A percentile compares a stretch with the other conserved stretches of the same genome.
Evolutionary conservation across 2,113 vertebrate species (phyloP).

Genomic region (Psephotus haematonotus): DNA sequence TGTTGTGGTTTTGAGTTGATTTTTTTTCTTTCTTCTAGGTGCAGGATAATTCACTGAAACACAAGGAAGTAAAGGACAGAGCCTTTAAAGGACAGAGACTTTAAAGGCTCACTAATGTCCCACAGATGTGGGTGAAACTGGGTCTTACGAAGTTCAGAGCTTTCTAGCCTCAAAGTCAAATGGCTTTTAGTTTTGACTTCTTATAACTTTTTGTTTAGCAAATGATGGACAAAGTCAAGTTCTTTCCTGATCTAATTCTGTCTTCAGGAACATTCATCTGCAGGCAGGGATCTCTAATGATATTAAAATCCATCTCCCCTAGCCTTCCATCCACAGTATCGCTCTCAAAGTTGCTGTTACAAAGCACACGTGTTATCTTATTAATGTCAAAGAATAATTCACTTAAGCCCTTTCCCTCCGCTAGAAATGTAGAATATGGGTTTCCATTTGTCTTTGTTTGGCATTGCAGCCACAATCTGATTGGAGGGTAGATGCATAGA

Average conservation of each 20-base stretch:
- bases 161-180: not conserved
- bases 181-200: not conserved
- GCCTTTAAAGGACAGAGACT: not conserved
- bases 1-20: not conserved
- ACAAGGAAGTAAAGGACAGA: not conserved
- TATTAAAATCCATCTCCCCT: not conserved
- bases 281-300: not conserved
- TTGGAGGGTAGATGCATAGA: not conserved
- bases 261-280: not conserved
- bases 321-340: not conserved
- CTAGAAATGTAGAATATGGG: not conserved
- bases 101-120: not conserved
- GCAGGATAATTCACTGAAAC: not conserved
- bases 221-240: not conserved
- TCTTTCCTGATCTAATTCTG: not conserved
- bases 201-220: not conserved
- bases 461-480: constrained; percentile 7
- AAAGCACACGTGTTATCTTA: not conserved
- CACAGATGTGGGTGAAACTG: no score
- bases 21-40: not conserved
- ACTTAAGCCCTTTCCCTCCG: constrained; percentile 25
- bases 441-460: constrained; percentile 50
- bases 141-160: not conserved
- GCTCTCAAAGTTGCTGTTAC: not conserved
- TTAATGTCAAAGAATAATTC: constrained; percentile 65